Conservation (phyloP, 2,888 invertebrate species). For the Nymphalis urticae region DNA sequence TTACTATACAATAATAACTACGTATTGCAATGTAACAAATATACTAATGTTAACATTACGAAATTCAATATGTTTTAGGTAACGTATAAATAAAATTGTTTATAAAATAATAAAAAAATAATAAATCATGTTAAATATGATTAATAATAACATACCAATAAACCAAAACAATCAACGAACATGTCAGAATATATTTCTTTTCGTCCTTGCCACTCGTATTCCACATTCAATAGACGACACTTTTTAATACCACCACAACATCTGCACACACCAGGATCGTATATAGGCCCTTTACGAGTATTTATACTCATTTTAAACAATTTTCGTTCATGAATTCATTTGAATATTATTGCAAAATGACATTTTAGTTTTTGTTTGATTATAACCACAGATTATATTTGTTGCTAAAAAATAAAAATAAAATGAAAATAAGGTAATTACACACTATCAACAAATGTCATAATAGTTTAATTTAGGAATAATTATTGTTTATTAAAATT, state of each 20-base stretch:
- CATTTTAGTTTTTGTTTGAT: background rate
- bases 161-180: slow-evolving; percentile 70
- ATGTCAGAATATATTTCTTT: slow-evolving; percentile 68
- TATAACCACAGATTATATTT: background rate
- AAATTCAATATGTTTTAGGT: too few species aligned
- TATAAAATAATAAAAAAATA: background rate
- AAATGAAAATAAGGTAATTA: background rate
- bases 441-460: background rate
- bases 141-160: slow-evolving; percentile 50
- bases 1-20: too few species aligned
- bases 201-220: slow-evolving; percentile 63
- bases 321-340: slow-evolving; percentile 13
- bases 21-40: too few species aligned
- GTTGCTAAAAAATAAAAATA: background rate
- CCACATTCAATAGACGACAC: slow-evolving; percentile 65
- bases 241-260: slow-evolving; percentile 68
- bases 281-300: slow-evolving; percentile 57
- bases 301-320: slow-evolving; percentile 31
- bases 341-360: slow-evolving; percentile 12
- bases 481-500: too few species aligned
- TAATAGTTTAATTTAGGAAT: background rate
- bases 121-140: background rate
- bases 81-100: background rate
- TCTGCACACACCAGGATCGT: slow-evolving; percentile 63
- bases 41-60: too few species aligned